Percentiles rank a stretch among this genome's conserved stretches.
Conservation (phyloP, 2,113 vertebrate species). For the human (Homo sapiens) region GRCh38 chr14:76153501-76154000, state of each 20-base stretch:
- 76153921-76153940: not conserved
- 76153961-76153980: not conserved
- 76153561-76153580: constrained; percentile 2
- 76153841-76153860: not conserved
- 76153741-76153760: not conserved
- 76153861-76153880: not conserved
- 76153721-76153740: not conserved
- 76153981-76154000: constrained; percentile 21
- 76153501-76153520: not conserved
- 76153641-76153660: not conserved
- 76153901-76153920: not conserved
- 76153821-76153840: not conserved
- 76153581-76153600: constrained; percentile 13
- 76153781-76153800: not conserved
- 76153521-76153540: not conserved
- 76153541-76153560: not conserved
- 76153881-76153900: not conserved
- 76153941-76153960: constrained; percentile 10
- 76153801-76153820: not conserved
- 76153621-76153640: not conserved
- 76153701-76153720: not conserved
- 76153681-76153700: not conserved
- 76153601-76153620: constrained; percentile 3
- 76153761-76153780: not conserved
- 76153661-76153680: not conserved